phyloP scores from a whole-genome alignment of 1,140 invertebrate genomes.

The Calephelis virginiensis region DNA sequence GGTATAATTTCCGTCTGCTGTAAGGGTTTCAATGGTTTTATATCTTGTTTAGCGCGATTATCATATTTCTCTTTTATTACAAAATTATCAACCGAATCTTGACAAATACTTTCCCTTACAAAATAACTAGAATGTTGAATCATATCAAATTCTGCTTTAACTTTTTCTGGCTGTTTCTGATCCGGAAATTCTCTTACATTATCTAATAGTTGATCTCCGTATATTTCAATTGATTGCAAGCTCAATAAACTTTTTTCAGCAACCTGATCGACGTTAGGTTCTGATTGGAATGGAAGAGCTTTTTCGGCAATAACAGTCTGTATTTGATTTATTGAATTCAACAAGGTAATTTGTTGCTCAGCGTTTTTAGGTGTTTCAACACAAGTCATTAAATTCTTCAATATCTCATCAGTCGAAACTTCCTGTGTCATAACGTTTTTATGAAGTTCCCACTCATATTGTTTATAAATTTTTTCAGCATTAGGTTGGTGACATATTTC shows the following conservation, averaged over 20 bases:
- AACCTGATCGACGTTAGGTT: slow-evolving; percentile 33
- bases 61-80: slow-evolving; percentile 26
- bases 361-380: slow-evolving; percentile 36
- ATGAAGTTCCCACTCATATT: slow-evolving; percentile 41
- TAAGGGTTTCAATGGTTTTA: slow-evolving; percentile 46
- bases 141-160: slow-evolving; percentile 41
- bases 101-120: slow-evolving; percentile 45
- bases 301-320: slow-evolving; percentile 45
- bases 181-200: slow-evolving; percentile 35
- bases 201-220: slow-evolving; percentile 43
- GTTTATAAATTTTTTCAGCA: slow-evolving; percentile 29
- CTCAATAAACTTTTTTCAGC: slow-evolving; percentile 37
- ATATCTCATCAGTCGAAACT: slow-evolving; percentile 34
- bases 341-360: slow-evolving; percentile 40
- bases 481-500: slow-evolving; percentile 28
- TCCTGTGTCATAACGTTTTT: slow-evolving; percentile 37
- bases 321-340: slow-evolving; percentile 47
- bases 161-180: slow-evolving; percentile 27
- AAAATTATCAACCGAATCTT: slow-evolving; percentile 40
- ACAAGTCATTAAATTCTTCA: slow-evolving; percentile 32
- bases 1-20: slow-evolving; percentile 50
- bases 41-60: slow-evolving; percentile 37
- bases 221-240: slow-evolving; percentile 37
- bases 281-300: slow-evolving; percentile 16
- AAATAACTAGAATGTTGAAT: slow-evolving; percentile 44